A percentile compares a stretch with the other conserved stretches of the same genome.
Evolutionary conservation across 92 coral and sea anemone species (phyloP).

Genomic region (Parazoanthus swiftii): DNA sequence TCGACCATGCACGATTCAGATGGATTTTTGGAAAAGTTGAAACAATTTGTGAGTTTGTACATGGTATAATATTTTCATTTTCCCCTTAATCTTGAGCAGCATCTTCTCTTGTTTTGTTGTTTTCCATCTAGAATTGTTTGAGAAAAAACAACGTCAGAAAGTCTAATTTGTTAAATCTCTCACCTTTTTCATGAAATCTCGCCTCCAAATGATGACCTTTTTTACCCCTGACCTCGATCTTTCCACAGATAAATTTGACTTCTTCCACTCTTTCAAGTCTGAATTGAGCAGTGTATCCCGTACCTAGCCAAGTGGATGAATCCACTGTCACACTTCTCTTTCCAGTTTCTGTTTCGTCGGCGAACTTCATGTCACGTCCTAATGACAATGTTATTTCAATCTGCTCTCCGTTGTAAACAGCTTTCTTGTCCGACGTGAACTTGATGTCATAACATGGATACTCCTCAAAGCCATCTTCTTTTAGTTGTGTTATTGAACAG

Average conservation of each 20-base stretch:
- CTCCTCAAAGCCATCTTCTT: neutral
- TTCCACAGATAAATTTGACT: neutral
- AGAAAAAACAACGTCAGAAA: no score
- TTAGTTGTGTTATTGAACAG: neutral
- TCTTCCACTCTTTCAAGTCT: neutral
- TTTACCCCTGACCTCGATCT: neutral
- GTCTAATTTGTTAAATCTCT: neutral
- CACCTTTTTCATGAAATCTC: neutral
- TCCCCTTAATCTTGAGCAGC: no score
- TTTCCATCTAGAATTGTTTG: no score
- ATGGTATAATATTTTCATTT: no score
- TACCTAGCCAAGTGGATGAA: neutral
- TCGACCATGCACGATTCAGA: no score
- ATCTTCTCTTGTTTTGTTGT: no score
- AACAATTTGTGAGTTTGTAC: no score
- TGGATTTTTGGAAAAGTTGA: no score
- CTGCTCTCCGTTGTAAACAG: neutral
- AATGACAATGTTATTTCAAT: neutral
- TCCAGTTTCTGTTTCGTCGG: neutral
- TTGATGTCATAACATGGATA: neutral
- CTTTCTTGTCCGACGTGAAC: neutral
- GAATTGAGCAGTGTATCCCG: neutral
- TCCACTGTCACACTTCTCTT: neutral
- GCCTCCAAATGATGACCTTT: neutral
- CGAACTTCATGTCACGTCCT: conserved; percentile 11